phyloP scores from a whole-genome alignment of 37 sponge, comb jelly and placozoan genomes.

The Geodia barretti region DNA sequence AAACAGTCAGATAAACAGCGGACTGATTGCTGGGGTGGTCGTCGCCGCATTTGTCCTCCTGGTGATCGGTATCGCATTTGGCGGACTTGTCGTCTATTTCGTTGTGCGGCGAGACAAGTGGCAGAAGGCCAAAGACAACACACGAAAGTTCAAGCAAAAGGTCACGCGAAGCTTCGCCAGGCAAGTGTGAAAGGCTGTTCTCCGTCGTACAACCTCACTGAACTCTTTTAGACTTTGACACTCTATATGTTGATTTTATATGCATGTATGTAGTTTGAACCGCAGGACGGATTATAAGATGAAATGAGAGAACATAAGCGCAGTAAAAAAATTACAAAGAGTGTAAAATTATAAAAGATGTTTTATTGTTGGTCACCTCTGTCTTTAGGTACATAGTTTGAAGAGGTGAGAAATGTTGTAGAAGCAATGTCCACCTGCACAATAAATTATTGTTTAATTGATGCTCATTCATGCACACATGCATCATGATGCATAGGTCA shows the following conservation, averaged over 20 bases:
- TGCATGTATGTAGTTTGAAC: not conserved
- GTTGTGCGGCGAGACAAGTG: slow-evolving; percentile 51
- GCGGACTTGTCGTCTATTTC: slow-evolving; percentile 51
- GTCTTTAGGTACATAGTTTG: not conserved
- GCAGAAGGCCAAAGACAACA: slow-evolving; percentile 18
- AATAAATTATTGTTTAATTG: not conserved
- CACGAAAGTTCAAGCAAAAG: slow-evolving; percentile 36
- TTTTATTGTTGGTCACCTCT: too few relatives aligned
- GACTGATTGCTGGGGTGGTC: slow-evolving; percentile 40
- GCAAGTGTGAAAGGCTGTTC: slow-evolving; percentile 58
- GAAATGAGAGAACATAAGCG: not conserved
- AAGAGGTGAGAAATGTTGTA: slow-evolving; percentile 52
- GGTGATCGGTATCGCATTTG: slow-evolving; percentile 23
- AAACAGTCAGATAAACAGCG: slow-evolving; percentile 5
- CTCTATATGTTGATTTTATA: too few relatives aligned
- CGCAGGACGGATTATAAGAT: not conserved
- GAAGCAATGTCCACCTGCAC: slow-evolving; percentile 67
- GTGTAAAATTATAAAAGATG: too few relatives aligned
- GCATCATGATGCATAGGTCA: not conserved
- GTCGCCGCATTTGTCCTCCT: slow-evolving; percentile 46
- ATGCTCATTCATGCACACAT: not conserved
- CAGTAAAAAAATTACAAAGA: not conserved
- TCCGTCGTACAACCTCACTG: not conserved
- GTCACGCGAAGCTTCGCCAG: slow-evolving; percentile 72
- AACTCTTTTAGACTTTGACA: too few relatives aligned